Evolutionary conservation across 2,797 vertebrate genomes (phyloP), one percentile per base, ranked within the genome.

Genomic region (Pangasius krempfi): DNA sequence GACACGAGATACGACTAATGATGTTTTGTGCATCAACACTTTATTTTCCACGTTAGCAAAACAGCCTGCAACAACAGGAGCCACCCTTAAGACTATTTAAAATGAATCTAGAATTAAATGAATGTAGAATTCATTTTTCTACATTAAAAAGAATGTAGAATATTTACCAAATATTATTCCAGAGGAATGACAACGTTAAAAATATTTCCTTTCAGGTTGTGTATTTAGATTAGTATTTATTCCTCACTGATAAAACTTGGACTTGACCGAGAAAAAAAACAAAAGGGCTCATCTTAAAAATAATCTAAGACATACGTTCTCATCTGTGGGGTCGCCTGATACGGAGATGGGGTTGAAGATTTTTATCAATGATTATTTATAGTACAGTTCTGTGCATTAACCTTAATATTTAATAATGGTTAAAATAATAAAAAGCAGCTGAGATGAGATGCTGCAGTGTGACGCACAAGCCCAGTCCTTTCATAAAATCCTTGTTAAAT

Each of bases 31-130:
- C 5, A 14, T 58, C 79, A 25, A 81, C 33, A 40, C 33, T 18
- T 47, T n/a, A 47, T 87, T 85, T 22, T 86, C 40, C 10, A 66
- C 68, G 37, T 56, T n/a, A 60, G 52, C 52, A 87, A 50, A 83
- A 68, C 73, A 70, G 60, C 37, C 4, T 54, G 9, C n/a, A 73
- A 87, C 37, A 86, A n/a, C 50, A 80, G 18, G 12, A 58, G 56
- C 56, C 14, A 33, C 56, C 25, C 2, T 83, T 40, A 25, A n/a
- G 22, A 37, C 16, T 44, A 47, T 60, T 44, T 13, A n/a, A 50
- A 62, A 27, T 30, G 0, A 37, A 33, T 56, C 20, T 22, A 7
- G 44, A 44, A 44, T 44, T 44, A 44, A 44, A 44, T 0, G 44
- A 44, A 44, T 6, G 27, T 52, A n/a, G 5, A 52, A 52, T 4